Evolutionary conservation across 1,140 invertebrate genomes (phyloP).

Genomic region (Macrobrachium rosenbergii): DNA sequence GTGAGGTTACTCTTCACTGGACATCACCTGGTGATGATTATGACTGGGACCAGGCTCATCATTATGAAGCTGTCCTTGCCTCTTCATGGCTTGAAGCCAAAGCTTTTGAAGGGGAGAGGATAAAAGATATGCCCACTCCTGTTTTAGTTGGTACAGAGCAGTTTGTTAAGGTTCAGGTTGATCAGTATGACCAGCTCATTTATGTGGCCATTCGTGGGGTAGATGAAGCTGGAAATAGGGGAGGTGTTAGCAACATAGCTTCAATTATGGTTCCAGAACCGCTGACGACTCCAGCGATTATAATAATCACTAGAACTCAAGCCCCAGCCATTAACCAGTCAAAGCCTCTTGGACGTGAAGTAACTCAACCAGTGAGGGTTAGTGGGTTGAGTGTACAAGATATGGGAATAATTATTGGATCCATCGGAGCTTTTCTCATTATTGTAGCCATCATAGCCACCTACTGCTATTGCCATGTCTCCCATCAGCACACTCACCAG

Average conservation of each 20-base stretch:
- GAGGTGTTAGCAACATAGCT: constrained; percentile 75
- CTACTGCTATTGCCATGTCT: constrained; percentile 57
- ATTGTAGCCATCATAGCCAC: constrained; percentile 33
- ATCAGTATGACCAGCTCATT: not conserved
- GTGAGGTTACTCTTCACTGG: constrained; percentile 67
- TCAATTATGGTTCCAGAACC: constrained; percentile 71
- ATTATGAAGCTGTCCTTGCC: constrained; percentile 60
- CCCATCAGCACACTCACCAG: constrained; percentile 13
- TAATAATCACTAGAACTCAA: constrained; percentile 48
- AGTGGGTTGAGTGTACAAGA: constrained; percentile 42
- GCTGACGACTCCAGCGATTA: constrained; percentile 61
- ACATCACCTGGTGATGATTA: constrained; percentile 68
- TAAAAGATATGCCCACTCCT: constrained; percentile 47
- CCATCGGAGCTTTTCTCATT: constrained; percentile 45
- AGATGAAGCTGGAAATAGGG: constrained; percentile 69
- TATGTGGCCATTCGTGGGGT: constrained; percentile 74
- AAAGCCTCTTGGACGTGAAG: too few relatives aligned
- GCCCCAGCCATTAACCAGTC: not conserved
- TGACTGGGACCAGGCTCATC: constrained; percentile 66
- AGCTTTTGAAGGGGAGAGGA: constrained; percentile 49
- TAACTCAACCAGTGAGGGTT: constrained; percentile 2
- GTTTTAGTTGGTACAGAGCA: constrained; percentile 43
- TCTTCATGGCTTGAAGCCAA: constrained; percentile 42
- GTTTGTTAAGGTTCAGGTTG: constrained; percentile 21
- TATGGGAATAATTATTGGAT: constrained; percentile 48